Evolutionary conservation across 2,888 invertebrate genomes (phyloP).

Genomic region (Heliconius cydno): DNA sequence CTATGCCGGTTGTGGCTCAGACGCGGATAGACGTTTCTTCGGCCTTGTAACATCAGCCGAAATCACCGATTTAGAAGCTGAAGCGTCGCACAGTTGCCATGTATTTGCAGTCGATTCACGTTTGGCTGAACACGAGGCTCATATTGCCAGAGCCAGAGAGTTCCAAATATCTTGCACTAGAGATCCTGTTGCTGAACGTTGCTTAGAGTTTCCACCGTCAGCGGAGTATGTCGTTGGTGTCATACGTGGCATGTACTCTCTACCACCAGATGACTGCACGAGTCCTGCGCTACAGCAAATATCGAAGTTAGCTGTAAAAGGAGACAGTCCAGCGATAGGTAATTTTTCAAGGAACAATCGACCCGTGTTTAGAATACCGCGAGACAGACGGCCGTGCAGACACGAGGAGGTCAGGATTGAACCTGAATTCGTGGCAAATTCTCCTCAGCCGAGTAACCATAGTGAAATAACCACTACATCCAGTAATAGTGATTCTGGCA

Average conservation of each 20-base stretch:
- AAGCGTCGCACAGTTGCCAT: constrained; percentile 93
- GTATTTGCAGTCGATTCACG: constrained; percentile 97
- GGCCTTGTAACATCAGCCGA: constrained; percentile 95
- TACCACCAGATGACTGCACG: constrained; percentile 75
- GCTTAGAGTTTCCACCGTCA: constrained; percentile 95
- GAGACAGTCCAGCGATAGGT: constrained; percentile 73
- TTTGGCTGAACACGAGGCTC: constrained; percentile 91
- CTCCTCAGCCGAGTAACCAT: constrained; percentile 93
- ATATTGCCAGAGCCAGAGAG: constrained; percentile 90
- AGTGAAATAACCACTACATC: constrained; percentile 92
- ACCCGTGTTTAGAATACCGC: constrained; percentile 66
- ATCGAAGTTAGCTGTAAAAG: constrained; percentile 74
- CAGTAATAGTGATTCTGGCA: constrained; percentile 97
- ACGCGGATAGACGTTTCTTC: constrained; percentile 95
- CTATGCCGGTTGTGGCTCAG: constrained; percentile 94
- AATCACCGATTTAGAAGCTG: constrained; percentile 68
- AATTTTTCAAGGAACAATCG: constrained; percentile 71
- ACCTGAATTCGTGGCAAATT: constrained; percentile 86
- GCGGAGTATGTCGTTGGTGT: constrained; percentile 90
- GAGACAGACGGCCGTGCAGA: constrained; percentile 67
- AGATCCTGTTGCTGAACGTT: constrained; percentile 89
- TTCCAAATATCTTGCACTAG: constrained; percentile 94
- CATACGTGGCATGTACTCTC: constrained; percentile 88
- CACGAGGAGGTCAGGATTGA: constrained; percentile 69
- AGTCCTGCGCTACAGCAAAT: constrained; percentile 74